These are phyloP conservation scores for Crioceris asparagi DNA, from an alignment of 2,888 invertebrate genomes.

Conservation along the genomic window DNA sequence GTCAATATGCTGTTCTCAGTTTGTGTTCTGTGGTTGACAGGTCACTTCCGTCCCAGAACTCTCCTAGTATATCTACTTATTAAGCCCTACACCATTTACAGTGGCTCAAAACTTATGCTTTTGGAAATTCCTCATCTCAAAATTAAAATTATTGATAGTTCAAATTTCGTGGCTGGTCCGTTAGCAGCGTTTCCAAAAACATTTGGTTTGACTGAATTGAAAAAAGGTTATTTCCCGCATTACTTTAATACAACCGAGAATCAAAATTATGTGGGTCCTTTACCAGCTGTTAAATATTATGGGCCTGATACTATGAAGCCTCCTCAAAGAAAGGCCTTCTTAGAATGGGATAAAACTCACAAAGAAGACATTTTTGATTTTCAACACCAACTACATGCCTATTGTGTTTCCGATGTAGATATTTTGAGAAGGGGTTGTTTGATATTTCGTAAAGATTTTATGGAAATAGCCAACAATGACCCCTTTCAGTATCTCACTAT, in stretches of 20 bases:
- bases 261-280: conserved; percentile 11
- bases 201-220: conserved; percentile 4
- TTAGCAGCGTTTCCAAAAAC: conserved; percentile 2
- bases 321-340: conserved; percentile 5
- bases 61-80: too few relatives aligned
- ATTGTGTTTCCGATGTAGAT: conserved; percentile 2
- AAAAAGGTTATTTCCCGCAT: conserved; percentile 21
- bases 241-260: conserved; percentile 16
- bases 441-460: conserved; percentile 1
- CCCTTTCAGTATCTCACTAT: conserved; percentile 5
- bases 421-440: too few relatives aligned
- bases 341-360: conserved; percentile 15
- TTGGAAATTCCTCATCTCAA: too few relatives aligned
- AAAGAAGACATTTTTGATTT: conserved; percentile 2
- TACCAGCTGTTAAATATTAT: conserved; percentile 10
- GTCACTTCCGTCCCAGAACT: too few relatives aligned
- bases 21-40: too few relatives aligned
- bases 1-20: too few relatives aligned
- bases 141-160: too few relatives aligned
- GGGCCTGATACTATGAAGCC: conserved; percentile 7
- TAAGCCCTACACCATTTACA: too few relatives aligned
- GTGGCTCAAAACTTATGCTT: too few relatives aligned
- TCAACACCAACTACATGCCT: background rate
- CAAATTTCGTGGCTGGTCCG: background rate
- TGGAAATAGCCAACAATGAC: conserved; percentile 1